Percentiles rank a stretch among this genome's conserved stretches.
Conservation (phyloP, 2,797 vertebrate species). For the Dallia pectoralis region DNA sequence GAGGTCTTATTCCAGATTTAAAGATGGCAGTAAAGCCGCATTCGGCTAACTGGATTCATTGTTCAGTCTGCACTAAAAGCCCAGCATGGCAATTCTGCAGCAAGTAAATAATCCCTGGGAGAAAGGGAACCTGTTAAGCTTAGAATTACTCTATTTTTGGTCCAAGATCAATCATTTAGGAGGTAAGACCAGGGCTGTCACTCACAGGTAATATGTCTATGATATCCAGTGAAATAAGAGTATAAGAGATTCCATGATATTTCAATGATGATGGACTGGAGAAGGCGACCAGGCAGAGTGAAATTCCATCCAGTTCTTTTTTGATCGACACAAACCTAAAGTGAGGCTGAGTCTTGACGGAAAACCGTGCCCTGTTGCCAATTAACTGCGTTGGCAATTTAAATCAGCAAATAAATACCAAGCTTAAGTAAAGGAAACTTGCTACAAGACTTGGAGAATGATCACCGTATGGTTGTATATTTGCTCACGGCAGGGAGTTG, state of each 20-base stretch:
- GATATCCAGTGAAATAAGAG: slow-evolving; percentile 51
- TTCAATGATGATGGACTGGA: slow-evolving; percentile 26
- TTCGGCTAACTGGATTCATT: slow-evolving; percentile 62
- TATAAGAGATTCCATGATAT: slow-evolving; percentile 31
- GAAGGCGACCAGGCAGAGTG: slow-evolving; percentile 33
- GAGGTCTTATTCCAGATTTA: slow-evolving; percentile 74
- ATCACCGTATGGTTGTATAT: slow-evolving; percentile 31
- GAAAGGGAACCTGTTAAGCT: slow-evolving; percentile 62
- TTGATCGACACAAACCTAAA: slow-evolving; percentile 65
- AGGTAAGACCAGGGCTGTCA: slow-evolving; percentile 55
- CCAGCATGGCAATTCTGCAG: slow-evolving; percentile 56
- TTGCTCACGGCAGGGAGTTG: slow-evolving; percentile 43
- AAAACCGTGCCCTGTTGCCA: slow-evolving; percentile 57
- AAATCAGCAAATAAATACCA: slow-evolving; percentile 66
- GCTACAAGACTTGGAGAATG: slow-evolving; percentile 36
- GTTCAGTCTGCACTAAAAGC: slow-evolving; percentile 63
- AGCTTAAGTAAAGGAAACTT: slow-evolving; percentile 71
- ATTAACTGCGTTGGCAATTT: slow-evolving; percentile 53
- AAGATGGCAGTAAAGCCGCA: slow-evolving; percentile 62
- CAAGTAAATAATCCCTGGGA: slow-evolving; percentile 68
- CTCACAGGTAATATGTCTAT: slow-evolving; percentile 63
- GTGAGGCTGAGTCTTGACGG: slow-evolving; percentile 61
- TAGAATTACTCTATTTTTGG: slow-evolving; percentile 65
- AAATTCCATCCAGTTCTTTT: slow-evolving; percentile 45
- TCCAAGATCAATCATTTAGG: slow-evolving; percentile 69